Evolutionary conservation across 2,113 vertebrate species (phyloP).

Genomic region (Zapus hudsonius): DNA sequence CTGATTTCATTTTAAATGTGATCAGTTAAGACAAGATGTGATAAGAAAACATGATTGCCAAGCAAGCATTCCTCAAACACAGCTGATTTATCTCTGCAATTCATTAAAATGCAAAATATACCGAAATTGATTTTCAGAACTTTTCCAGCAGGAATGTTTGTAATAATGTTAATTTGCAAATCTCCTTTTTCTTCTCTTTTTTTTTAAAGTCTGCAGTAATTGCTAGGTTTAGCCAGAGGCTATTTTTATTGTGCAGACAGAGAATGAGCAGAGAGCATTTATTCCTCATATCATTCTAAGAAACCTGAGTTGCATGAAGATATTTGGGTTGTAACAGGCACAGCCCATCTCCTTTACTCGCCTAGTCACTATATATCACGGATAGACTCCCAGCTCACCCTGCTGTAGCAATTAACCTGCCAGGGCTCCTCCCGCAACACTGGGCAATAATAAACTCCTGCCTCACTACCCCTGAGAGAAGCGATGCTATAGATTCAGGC

Average conservation of each 20-base stretch:
- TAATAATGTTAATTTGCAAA: constrained; percentile 89
- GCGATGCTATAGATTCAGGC: constrained; percentile 83
- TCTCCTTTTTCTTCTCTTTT: constrained; percentile 64
- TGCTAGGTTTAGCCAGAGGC: constrained; percentile 85
- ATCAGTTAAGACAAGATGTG: constrained; percentile 79
- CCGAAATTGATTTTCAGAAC: constrained; percentile 88
- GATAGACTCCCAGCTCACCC: constrained; percentile 85
- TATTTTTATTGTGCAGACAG: constrained; percentile 90
- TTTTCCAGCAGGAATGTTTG: constrained; percentile 86
- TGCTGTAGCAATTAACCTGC: constrained; percentile 90
- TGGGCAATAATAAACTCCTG: constrained; percentile 85
- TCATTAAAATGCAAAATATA: constrained; percentile 90
- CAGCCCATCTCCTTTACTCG: constrained; percentile 87
- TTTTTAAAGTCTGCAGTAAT: constrained; percentile 76
- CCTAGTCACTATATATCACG: constrained; percentile 87
- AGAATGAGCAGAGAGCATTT: constrained; percentile 89
- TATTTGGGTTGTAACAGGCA: constrained; percentile 88
- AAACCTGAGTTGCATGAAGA: constrained; percentile 89
- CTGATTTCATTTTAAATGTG: constrained; percentile 81
- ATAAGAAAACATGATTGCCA: constrained; percentile 83
- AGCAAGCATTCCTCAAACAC: constrained; percentile 81
- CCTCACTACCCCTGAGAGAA: constrained; percentile 72
- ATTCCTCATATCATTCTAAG: constrained; percentile 89
- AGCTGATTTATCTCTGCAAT: constrained; percentile 85
- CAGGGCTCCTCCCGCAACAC: constrained; percentile 85